Conservation (phyloP, 1,140 invertebrate genomes). For the Pararge aegeria region DNA sequence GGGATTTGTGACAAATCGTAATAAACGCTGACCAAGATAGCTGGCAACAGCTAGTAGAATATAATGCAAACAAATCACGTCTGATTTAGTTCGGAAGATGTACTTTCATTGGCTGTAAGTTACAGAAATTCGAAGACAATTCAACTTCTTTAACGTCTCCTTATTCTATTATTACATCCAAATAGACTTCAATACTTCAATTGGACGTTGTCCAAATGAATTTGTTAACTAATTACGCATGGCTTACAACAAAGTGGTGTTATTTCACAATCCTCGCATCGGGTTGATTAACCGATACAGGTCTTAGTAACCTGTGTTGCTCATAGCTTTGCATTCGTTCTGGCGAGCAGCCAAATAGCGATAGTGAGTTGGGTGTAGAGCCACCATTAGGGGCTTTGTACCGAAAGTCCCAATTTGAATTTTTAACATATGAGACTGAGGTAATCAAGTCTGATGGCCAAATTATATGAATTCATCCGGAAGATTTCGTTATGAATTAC, state of each 20-base stretch:
- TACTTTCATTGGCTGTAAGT: neutral
- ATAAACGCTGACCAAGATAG: no score
- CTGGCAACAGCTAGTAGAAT: no score
- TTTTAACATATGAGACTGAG: neutral
- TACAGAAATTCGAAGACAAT: neutral
- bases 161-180: neutral
- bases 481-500: neutral
- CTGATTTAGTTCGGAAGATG: no score
- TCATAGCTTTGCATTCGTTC: conserved; percentile 58
- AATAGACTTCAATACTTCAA: conserved; percentile 17
- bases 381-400: neutral
- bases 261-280: conserved; percentile 53
- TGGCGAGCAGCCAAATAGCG: conserved; percentile 48
- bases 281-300: conserved; percentile 72
- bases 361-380: conserved; percentile 14
- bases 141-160: neutral
- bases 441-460: neutral
- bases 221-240: conserved; percentile 34
- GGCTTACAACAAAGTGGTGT: conserved; percentile 38
- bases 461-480: neutral
- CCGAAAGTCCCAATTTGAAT: neutral
- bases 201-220: conserved; percentile 34
- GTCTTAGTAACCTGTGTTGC: conserved; percentile 60
- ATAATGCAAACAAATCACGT: no score
- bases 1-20: no score